Base-by-base conservation (phyloP, 2,113 vertebrate species). In the Mellivora capensis region DNA sequence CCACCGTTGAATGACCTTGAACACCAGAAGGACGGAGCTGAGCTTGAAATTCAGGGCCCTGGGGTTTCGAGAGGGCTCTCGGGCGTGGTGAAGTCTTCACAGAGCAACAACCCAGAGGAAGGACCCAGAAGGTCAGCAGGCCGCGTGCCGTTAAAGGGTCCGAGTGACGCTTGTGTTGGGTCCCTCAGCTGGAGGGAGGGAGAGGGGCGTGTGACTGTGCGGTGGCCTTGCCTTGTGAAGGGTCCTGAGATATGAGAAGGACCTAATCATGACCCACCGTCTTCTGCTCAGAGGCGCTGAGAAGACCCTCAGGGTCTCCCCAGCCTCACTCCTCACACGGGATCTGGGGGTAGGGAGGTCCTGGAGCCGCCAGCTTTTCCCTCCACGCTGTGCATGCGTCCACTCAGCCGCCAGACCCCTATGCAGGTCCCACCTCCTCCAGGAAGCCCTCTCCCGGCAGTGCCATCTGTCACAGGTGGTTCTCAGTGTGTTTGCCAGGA, bases 101-200 rank as follows among this genome's bases (percentile, higher is more conserved):
- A 10, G 34, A 20, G 39, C 0, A 5, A n/a, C 29, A 49, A 1
- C 7, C 0, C 13, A 42, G 42, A 69, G 81, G 57, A 44, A 77
- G 44, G 14, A 6, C 34, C 37, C 27, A 10, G 84, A 34, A 23
- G 0, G 3, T 10, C 0, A 1, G 80, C 49, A 3, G 57, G 9
- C 37, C 1, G 1, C 0, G 1, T 5, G 62, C 31, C 1, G 1
- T 25, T 18, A 2, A 9, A 0, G 4, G 88, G 25, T 17, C 47
- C 0, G 0, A 7, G 74, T 11, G 67, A 10, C 0, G 0, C 27
- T 11, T 2, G 34, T 17, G 9, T 13, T 21, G 20, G 39, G 39
- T 47, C 12, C n/a, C 34, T 54, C 0, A 0, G 39, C 6, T 15
- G 72, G n/a, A 3, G 34, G 72, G n/a, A 3, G 34, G 79, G 27